Conservation (phyloP, 2,888 invertebrate genomes). For the Gasteruption jaculator region DNA sequence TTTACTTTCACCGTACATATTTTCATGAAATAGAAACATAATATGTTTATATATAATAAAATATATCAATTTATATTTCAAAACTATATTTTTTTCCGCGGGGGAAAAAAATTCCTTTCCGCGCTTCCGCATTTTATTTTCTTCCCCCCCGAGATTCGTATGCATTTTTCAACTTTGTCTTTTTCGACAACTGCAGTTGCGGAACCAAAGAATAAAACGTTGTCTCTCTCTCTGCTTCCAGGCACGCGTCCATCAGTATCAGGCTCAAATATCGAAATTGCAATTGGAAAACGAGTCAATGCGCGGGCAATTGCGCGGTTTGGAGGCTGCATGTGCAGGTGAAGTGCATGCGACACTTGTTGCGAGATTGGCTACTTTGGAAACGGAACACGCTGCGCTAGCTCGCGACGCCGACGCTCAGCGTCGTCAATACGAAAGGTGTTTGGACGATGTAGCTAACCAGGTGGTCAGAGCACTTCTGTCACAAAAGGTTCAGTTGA, state of each 20-base stretch:
- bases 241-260: slow-evolving; percentile 71
- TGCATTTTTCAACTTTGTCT: background rate
- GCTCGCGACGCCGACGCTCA: slow-evolving; percentile 64
- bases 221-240: no score
- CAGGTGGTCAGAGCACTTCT: slow-evolving; percentile 78
- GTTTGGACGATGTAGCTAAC: slow-evolving; percentile 79
- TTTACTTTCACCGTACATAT: no score
- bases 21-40: no score
- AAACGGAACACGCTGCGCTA: slow-evolving; percentile 61
- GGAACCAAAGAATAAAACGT: no score
- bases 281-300: slow-evolving; percentile 68
- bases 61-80: no score
- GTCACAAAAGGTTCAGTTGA: slow-evolving; percentile 78
- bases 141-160: no score
- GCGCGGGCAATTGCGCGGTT: slow-evolving; percentile 48
- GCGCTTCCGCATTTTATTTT: no score
- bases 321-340: slow-evolving; percentile 46
- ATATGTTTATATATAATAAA: no score
- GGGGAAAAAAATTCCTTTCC: no score
- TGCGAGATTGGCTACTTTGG: slow-evolving; percentile 56
- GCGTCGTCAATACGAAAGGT: slow-evolving; percentile 70
- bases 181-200: slow-evolving; percentile 7
- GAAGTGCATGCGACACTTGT: slow-evolving; percentile 53
- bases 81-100: no score
- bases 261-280: slow-evolving; percentile 63